Evolutionary conservation across 1,140 invertebrate species (phyloP), one percentile per base, ranked within the genome.

Genomic region (Drosophila nikananu): DNA sequence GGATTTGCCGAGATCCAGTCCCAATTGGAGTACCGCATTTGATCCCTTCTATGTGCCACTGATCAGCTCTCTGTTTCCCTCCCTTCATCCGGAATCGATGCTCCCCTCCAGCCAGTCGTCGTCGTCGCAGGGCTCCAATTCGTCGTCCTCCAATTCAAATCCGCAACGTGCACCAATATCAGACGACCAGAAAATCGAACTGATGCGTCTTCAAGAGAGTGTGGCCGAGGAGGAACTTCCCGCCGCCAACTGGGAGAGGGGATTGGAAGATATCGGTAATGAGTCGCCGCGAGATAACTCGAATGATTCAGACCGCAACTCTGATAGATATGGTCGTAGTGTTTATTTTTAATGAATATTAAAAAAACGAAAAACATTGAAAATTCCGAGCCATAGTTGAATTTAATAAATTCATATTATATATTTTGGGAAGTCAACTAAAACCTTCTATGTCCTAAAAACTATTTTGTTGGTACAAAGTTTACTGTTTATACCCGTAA

Each of bases 131-230:
- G 27, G 13, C 35, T 7, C 17, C n/a, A 21, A 8, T 23, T 19
- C n/a, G 27, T 62, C 64, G 6, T 62, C 65, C 1, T 62, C 65
- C 1, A 15, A 19, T 21, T 37, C 52, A n/a, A 30, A 41, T 13
- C 37, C 41, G 23, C 54, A 21, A 30, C 21, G n/a, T 42, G 65
- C 15, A 58, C 81, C 13, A 3, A 57, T 83, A 25, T 80, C 81
- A 19, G 81, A 83, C n/a, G 81, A 83, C 21, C 57, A 83, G 58
- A 83, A 83, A 35, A 58, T 48, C 17, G 81, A 67, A 15, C 17
- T 48, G 17, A 35, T 70, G 13, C 66, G 61, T 6, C 27, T 65
- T 7, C 66, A 70, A 23, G 48, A 44, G 6, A 3, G 51, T 2
- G 25, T 70, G 13, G 19, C 37, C 5, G 21, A 52, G 19, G 21